Evolutionary conservation across 2,888 invertebrate species (phyloP).

Genomic region (Rotaria magnacalcarata): DNA sequence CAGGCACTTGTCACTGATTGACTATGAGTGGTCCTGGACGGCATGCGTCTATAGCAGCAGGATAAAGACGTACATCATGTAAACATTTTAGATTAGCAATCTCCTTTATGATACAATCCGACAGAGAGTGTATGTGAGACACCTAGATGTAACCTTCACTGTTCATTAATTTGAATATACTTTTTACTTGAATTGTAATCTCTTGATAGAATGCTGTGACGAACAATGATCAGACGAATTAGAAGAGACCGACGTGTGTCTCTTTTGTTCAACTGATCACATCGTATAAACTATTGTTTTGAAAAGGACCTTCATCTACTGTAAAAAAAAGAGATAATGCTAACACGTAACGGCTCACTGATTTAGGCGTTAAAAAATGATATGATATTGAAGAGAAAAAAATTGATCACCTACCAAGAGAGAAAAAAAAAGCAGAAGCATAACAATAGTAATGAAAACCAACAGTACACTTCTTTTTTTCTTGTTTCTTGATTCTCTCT

Average conservation of each 20-base stretch:
- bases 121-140: not conserved
- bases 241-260: not conserved
- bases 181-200: not conserved
- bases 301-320: not conserved
- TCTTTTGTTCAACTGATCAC: not conserved
- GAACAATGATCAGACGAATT: not conserved
- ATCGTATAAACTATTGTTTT: not conserved
- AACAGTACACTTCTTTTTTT: not conserved
- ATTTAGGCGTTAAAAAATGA: not conserved
- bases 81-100: not conserved
- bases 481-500: not conserved
- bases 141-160: not conserved
- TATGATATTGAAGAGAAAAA: not conserved
- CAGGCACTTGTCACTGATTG: conserved; percentile 7
- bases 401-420: not conserved
- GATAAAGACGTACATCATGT: not conserved
- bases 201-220: not conserved
- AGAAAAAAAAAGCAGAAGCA: not conserved
- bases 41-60: not conserved
- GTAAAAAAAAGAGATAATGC: not conserved
- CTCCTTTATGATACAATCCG: not conserved
- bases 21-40: conserved; percentile 7
- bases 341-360: not conserved
- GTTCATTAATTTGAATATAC: not conserved
- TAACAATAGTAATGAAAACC: conserved; percentile 1